A percentile compares a stretch with the other conserved stretches of the same genome.
Conservation (phyloP, 2,888 invertebrate species). For the Seladonia tumulorum region DNA sequence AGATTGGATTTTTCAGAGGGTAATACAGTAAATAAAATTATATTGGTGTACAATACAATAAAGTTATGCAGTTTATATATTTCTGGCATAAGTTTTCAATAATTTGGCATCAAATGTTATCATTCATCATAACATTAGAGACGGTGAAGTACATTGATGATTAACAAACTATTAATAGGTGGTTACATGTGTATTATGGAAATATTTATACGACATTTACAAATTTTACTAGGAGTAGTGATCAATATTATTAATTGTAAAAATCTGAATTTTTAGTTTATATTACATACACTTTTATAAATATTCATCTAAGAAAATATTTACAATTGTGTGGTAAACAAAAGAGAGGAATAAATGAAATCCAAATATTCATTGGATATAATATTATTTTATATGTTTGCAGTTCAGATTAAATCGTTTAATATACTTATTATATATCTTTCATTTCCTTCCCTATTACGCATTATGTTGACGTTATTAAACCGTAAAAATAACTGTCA, state of each 20-base stretch:
- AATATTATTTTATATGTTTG: slow-evolving; percentile 4
- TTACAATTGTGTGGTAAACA: slow-evolving; percentile 15
- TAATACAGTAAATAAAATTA: slow-evolving; percentile 17
- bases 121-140: slow-evolving; percentile 14
- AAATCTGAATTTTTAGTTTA: slow-evolving; percentile 24
- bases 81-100: slow-evolving; percentile 6
- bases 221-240: slow-evolving; percentile 24
- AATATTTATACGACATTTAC: slow-evolving; percentile 36
- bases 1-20: slow-evolving; percentile 14
- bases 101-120: slow-evolving; percentile 23
- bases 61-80: slow-evolving; percentile 9
- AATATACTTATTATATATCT: slow-evolving; percentile 14
- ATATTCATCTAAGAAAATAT: slow-evolving; percentile 30
- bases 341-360: background rate
- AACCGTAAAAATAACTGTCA: background rate
- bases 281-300: slow-evolving; percentile 26
- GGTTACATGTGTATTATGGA: slow-evolving; percentile 19
- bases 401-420: background rate
- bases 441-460: slow-evolving; percentile 8
- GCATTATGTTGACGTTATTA: background rate
- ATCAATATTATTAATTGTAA: slow-evolving; percentile 26
- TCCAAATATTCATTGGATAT: slow-evolving; percentile 5
- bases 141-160: slow-evolving; percentile 6
- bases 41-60: slow-evolving; percentile 11
- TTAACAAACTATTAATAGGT: background rate